Base-by-base conservation (phyloP, 2,888 invertebrate genomes). In the Chrysina gloriosa region DNA sequence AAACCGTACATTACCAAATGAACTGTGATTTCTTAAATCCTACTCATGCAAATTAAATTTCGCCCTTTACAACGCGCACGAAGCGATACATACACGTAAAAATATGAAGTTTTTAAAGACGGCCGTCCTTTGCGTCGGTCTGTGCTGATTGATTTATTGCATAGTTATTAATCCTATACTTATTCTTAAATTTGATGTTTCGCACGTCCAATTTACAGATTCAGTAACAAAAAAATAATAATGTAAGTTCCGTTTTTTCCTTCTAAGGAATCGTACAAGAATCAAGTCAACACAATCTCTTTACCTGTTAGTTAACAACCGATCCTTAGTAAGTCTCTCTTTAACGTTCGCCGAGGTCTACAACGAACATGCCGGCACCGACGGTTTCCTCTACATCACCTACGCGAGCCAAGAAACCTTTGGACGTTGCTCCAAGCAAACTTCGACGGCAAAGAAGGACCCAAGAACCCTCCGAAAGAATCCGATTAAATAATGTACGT, bases 381-480 rank as follows among this genome's bases (percentile, higher is more conserved):
- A 95, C 80, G 96, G 96, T 0, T 96, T 94, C 79, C 87, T 96
- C 0, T 95, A 95, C 81, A 89, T 95, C 77, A 94, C 94, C 0
- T 96, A 95, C 79, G 94, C 95, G 0, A 94, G 94, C 21, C 95
- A 95, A 84, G 95, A 95, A 85, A 92, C 93, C 74, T 96, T 95
- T 80, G 95, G 95, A 3, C 9, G 9, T 6, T 52, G 7, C 14
- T 7, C 19, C 2, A 4, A 39, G 25, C 36, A 39, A 25, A 21
- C 9, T 7, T 3, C 3, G 14, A 39, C 25, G 9, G 36, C 34
- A 31, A 58, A 58, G 36, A 39, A 58, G 7, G 36, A 39, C 19
- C 39, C 14, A 7, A 39, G 11, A n/a, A 56, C 14, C 36, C 31
- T 58, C 14, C 39, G 25, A 7, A 58, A 39, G 27, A 54, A 54